phyloP scores from a whole-genome alignment of 1,140 invertebrate species.

The Macrocentrus cingulum region DNA sequence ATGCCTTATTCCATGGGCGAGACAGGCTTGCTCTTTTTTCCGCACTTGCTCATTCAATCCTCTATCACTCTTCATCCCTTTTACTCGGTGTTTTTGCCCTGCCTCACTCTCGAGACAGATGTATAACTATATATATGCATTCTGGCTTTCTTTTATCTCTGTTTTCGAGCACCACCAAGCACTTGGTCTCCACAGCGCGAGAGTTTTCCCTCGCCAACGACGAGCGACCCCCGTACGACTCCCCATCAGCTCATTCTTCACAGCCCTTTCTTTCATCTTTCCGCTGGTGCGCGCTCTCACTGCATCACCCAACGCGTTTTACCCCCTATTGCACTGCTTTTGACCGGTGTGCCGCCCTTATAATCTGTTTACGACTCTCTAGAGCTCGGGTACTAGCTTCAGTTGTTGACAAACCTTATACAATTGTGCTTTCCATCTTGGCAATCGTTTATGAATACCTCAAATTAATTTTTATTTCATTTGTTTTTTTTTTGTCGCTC shows the following conservation, averaged over 20 bases:
- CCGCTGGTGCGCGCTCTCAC: not conserved
- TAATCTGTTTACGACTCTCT: not conserved
- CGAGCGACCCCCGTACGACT: not conserved
- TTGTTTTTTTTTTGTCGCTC: not conserved
- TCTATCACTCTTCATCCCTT: too few relatives aligned
- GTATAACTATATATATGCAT: too few relatives aligned
- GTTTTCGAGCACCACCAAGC: too few relatives aligned
- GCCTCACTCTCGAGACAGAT: too few relatives aligned
- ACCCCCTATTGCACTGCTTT: not conserved
- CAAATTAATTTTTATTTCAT: not conserved
- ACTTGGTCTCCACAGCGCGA: too few relatives aligned
- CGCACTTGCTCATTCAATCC: too few relatives aligned
- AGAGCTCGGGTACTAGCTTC: not conserved
- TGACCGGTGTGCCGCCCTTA: not conserved
- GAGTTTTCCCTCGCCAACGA: not conserved
- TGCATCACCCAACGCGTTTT: too few relatives aligned
- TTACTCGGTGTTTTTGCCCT: too few relatives aligned
- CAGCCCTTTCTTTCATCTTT: not conserved
- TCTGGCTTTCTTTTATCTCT: too few relatives aligned
- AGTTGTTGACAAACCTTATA: not conserved
- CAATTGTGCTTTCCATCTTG: not conserved
- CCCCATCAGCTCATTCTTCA: not conserved
- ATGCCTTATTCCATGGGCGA: constrained; percentile 6
- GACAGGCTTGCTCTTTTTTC: constrained; percentile 3
- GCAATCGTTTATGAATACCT: not conserved